Evolutionary conservation across 2,797 vertebrate species (phyloP), one percentile per base, ranked within the genome.

Genomic region (Monodelphis domestica): DNA sequence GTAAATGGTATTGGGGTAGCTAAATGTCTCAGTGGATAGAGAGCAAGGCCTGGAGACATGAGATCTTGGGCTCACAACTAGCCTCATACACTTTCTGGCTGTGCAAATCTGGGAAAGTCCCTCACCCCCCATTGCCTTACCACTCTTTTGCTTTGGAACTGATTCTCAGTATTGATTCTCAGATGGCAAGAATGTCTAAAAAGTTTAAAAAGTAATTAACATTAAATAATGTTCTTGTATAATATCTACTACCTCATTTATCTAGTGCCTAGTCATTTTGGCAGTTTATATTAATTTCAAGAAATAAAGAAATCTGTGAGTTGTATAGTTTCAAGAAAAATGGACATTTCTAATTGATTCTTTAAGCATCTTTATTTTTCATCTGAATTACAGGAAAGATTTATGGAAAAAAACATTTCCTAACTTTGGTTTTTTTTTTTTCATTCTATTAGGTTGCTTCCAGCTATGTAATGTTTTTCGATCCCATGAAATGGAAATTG

Each of bases 401-500:
- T 15, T 53, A 45, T 12, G 51, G 15, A 45, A 12, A 0, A 12
- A 94, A 94, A 96, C 78, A 52, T 11, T 84, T 54, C 15, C 1
- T 51, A 38, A 0, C 92, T 95, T 63, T 1, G 10, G 95, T 78
- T 96, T 88, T 96, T 97, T 6, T 78, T 96, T 88, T 96, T 97
- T 6, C 95, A 99, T 70, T 96, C 89, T 96, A 97, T 6, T 96
- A 99, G 99, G 99, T 99, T 99, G 99, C 98, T 99, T 99, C 98
- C 99, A 99, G 98, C 99, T 99, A 99, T 99, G 99, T 99, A 99
- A 99, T 97, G 99, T 99, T 97, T 99, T 99, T 97, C 99, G 99
- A 96, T 98, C 98, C 89, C 99, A 99, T 98, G 99, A 99, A 98
- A 99, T 99, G 99, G 99, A 99, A 99, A 99, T 99, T 98, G 99